Percentiles rank a stretch among this genome's conserved stretches.
These are phyloP conservation scores for Trichoplusia ni DNA, from an alignment of 1,140 invertebrate genomes.

Conservation along the genomic window DNA sequence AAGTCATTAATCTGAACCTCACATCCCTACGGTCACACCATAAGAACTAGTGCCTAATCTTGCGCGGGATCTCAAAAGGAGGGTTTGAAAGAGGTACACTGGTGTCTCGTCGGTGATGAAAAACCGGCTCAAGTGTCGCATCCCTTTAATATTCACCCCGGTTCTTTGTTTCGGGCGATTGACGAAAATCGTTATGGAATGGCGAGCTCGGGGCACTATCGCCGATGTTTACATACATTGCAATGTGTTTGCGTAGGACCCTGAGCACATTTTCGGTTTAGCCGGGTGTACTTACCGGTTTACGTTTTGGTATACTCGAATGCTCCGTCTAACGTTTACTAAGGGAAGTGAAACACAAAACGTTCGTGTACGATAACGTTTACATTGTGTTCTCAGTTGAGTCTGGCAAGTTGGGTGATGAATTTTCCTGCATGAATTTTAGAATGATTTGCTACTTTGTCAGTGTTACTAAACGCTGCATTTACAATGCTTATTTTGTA, in stretches of 20 bases:
- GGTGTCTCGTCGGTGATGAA: conserved; percentile 73
- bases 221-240: conserved; percentile 42
- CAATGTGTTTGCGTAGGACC: conserved; percentile 49
- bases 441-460: too few species aligned
- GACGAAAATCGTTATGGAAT: conserved; percentile 71
- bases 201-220: conserved; percentile 31
- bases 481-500: too few species aligned
- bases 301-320: conserved; percentile 10
- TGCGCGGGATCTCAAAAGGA: conserved; percentile 76
- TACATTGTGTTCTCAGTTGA: background rate
- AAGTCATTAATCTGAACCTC: too few species aligned
- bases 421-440: too few species aligned
- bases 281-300: background rate
- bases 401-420: too few species aligned
- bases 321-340: background rate
- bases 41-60: conserved; percentile 79
- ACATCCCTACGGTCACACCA: conserved; percentile 51
- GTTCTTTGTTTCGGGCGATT: conserved; percentile 71
- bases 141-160: conserved; percentile 76
- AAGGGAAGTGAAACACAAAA: conserved; percentile 4
- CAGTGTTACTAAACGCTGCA: too few species aligned
- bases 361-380: background rate
- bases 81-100: conserved; percentile 67
- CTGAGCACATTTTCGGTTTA: conserved; percentile 28
- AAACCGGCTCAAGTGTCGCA: conserved; percentile 70